Base-by-base conservation (phyloP, 2,797 vertebrate species). In the Mormyrops attenuatus region DNA sequence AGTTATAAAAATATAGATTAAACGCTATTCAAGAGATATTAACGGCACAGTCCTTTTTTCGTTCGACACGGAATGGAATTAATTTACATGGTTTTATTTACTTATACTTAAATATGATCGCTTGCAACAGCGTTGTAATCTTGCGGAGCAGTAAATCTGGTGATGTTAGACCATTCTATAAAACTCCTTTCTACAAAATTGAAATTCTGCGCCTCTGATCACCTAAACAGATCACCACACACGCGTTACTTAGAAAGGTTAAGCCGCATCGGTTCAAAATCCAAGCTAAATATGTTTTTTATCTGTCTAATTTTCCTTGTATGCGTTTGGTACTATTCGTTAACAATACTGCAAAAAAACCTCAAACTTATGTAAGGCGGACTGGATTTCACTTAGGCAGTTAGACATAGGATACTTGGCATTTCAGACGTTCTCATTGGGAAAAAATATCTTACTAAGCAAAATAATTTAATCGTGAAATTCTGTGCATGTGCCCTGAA, bases 151-250 rank as follows among this genome's bases (percentile, higher is more conserved):
- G 87, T 88, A 84, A 90, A 88, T 22, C 87, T 84, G 89, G 8
- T n/a, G 77, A 84, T 69, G 30, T 60, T 88, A 41, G 53, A 44
- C 7, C 53, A 30, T 69, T 87, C 89, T 22, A 88, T 90, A 88
- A 77, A 90, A 50, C 49, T 88, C 85, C 63, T 84, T 57, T 90
- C 63, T 82, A 80, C 22, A 60, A 82, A 84, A 90, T 88, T 88
- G 89, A 88, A 63, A 57, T 66, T 22, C 30, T 13, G 84, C 30
- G 1, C 63, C 63, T 50, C 57, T 73, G 86, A 1, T 57, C 50
- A 34, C 63, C 17, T 11, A 87, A 55, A 89, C 52, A 86, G 89
- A 89, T 52, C 44, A 57, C 20, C 11, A 63, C 85, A 1, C 52
- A 20, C 49, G 55, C 41, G 55, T 55, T 69, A 44, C 34, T 44